A percentile compares a stretch with the other conserved stretches of the same genome.
phyloP scores from a whole-genome alignment of 1,140 invertebrate genomes.

The Lepidotrigona ventralis region DNA sequence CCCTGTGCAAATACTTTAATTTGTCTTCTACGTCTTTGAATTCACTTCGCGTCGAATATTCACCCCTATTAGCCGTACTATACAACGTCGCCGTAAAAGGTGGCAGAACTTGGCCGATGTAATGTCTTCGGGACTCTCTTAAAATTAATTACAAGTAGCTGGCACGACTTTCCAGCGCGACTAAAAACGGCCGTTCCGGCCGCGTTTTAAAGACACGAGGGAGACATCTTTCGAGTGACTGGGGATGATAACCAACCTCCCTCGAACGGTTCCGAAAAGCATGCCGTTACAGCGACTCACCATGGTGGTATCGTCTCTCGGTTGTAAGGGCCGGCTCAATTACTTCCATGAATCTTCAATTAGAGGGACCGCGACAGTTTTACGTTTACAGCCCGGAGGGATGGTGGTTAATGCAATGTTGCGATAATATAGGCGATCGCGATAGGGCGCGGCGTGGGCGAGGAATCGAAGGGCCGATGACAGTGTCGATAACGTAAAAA shows the following conservation, averaged over 20 bases:
- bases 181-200: neutral
- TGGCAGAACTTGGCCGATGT: neutral
- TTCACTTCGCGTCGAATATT: neutral
- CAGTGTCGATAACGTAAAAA: constrained; percentile 29
- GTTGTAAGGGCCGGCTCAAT: constrained; percentile 65
- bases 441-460: constrained; percentile 32
- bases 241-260: neutral
- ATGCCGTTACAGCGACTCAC: constrained; percentile 1
- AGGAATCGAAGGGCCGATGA: constrained; percentile 1
- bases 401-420: constrained; percentile 44
- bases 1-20: neutral
- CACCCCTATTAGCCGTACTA: neutral
- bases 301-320: constrained; percentile 11
- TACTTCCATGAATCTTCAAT: constrained; percentile 71
- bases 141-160: constrained; percentile 19
- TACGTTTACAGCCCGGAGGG: constrained; percentile 53
- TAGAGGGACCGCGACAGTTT: constrained; percentile 58
- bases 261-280: constrained; percentile 27
- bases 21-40: neutral
- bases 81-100: neutral
- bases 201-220: neutral
- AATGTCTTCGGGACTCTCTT: neutral
- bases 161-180: neutral
- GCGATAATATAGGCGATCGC: constrained; percentile 62
- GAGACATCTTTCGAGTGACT: neutral